These are phyloP conservation scores for Eumeta japonica DNA, from an alignment of 1,140 invertebrate genomes.

Conservation along the genomic window DNA sequence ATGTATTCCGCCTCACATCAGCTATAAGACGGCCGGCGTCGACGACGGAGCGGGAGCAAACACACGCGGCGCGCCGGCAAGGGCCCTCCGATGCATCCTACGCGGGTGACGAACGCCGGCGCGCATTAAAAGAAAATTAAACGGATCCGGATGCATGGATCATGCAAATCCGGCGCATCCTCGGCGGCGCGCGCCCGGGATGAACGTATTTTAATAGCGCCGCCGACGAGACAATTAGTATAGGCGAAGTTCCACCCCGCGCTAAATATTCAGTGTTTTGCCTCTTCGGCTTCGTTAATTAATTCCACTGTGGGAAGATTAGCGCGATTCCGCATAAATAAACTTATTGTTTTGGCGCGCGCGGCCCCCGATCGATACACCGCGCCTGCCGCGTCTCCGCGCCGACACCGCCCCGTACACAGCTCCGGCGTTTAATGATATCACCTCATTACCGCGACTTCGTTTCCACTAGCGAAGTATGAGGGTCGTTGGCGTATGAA, in stretches of 20 bases:
- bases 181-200: constrained; percentile 31
- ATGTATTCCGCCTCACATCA: too few species aligned
- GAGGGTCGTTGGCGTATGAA: too few species aligned
- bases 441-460: too few species aligned
- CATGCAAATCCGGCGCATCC: constrained; percentile 47
- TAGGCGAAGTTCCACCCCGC: constrained; percentile 7
- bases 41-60: too few species aligned
- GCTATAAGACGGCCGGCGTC: too few species aligned
- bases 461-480: too few species aligned
- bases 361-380: too few species aligned
- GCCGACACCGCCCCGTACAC: too few species aligned
- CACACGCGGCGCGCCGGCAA: too few species aligned
- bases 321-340: neutral
- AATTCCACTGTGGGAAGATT: neutral
- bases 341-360: neutral
- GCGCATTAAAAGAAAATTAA: constrained; percentile 50
- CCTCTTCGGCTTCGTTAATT: constrained; percentile 5
- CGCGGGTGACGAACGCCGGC: constrained; percentile 6
- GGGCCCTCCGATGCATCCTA: neutral
- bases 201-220: constrained; percentile 28
- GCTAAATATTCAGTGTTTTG: constrained; percentile 13
- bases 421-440: too few species aligned
- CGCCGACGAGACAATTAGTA: constrained; percentile 13
- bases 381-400: too few species aligned
- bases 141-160: constrained; percentile 48